Percentiles rank a stretch among this genome's conserved stretches.
phyloP scores from a whole-genome alignment of 2,888 invertebrate genomes.

The Xanthia togata region DNA sequence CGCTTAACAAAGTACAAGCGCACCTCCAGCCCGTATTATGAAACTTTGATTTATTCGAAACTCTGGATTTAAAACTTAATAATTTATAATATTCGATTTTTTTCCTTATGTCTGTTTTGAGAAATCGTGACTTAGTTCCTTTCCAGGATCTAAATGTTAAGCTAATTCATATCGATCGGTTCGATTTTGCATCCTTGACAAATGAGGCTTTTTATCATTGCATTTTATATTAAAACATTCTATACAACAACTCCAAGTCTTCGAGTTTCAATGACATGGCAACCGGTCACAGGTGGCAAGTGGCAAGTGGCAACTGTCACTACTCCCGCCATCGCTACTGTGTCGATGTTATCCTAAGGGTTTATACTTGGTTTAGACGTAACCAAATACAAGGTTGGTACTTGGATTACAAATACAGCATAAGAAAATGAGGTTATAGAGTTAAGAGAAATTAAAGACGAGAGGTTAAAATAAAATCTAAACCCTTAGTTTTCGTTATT shows the following conservation, averaged over 20 bases:
- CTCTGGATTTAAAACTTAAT: background rate
- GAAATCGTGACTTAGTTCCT: background rate
- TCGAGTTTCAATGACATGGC: background rate
- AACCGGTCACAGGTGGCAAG: slow-evolving; percentile 19
- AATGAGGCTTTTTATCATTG: background rate
- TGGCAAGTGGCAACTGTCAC: slow-evolving; percentile 25
- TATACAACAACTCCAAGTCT: background rate
- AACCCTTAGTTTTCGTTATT: background rate
- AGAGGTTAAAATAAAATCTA: background rate
- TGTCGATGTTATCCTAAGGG: background rate
- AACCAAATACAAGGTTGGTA: background rate
- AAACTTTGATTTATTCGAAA: slow-evolving; percentile 53
- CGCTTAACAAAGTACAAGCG: slow-evolving; percentile 60
- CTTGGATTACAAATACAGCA: background rate
- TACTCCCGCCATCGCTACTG: background rate
- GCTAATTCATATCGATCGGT: background rate
- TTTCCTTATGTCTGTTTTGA: background rate
- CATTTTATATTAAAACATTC: background rate
- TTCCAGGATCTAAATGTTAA: background rate
- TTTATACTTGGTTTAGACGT: background rate
- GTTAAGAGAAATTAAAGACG: background rate
- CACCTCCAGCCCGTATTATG: slow-evolving; percentile 66
- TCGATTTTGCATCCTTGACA: background rate
- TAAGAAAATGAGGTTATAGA: background rate
- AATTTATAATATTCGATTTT: background rate